Percentiles rank a stretch among this genome's conserved stretches.
phyloP scores from a whole-genome alignment of 2,113 vertebrate genomes.

The Corvus cornix region DNA sequence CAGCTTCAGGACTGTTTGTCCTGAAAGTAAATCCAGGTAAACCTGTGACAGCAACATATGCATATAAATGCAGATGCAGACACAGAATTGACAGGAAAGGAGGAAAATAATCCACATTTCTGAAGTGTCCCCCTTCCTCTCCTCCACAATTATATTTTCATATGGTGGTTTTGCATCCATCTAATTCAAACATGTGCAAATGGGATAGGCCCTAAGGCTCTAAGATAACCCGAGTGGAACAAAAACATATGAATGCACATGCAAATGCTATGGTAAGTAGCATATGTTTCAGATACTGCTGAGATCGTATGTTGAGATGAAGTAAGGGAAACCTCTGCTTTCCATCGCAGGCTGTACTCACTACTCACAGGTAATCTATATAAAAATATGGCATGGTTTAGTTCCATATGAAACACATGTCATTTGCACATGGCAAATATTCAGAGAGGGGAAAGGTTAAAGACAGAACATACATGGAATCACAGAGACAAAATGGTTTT shows the following conservation, averaged over 20 bases:
- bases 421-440: background rate
- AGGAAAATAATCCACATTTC: background rate
- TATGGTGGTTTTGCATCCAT: slow-evolving; percentile 9
- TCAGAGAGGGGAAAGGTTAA: background rate
- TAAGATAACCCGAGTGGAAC: slow-evolving; percentile 35
- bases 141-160: background rate
- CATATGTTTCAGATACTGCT: slow-evolving; percentile 43
- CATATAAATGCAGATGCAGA: background rate
- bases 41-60: background rate
- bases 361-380: background rate
- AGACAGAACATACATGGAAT: background rate
- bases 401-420: background rate
- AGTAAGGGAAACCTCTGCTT: slow-evolving; percentile 30
- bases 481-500: background rate
- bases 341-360: background rate
- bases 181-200: slow-evolving; percentile 51
- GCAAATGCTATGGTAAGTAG: slow-evolving; percentile 38
- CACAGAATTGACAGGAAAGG: background rate
- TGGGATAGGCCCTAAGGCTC: slow-evolving; percentile 16
- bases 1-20: background rate
- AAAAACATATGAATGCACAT: slow-evolving; percentile 41
- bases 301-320: slow-evolving; percentile 20
- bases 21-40: background rate
- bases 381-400: background rate
- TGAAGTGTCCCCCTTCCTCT: background rate